phyloP scores from a whole-genome alignment of 2,888 invertebrate genomes.

The Andrena minutula region DNA sequence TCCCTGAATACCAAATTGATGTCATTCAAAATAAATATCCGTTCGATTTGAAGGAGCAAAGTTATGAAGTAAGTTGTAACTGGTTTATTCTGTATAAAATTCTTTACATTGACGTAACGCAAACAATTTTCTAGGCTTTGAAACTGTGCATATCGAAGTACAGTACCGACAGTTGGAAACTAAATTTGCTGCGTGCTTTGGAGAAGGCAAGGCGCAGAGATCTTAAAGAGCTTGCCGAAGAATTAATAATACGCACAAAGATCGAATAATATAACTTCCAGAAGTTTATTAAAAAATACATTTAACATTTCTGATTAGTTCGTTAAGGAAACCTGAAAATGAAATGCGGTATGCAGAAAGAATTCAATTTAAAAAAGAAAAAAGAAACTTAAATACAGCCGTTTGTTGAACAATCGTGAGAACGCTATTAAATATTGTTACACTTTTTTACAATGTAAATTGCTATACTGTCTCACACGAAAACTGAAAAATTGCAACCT shows the following conservation, averaged over 20 bases:
- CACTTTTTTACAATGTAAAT: slow-evolving; percentile 47
- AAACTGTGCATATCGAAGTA: slow-evolving; percentile 71
- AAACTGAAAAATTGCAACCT: slow-evolving; percentile 56
- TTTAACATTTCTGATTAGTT: slow-evolving; percentile 1
- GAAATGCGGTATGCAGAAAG: slow-evolving; percentile 32
- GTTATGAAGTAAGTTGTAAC: slow-evolving; percentile 68
- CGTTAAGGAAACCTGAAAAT: slow-evolving; percentile 13
- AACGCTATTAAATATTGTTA: slow-evolving; percentile 50
- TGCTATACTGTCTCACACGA: slow-evolving; percentile 61
- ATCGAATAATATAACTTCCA: slow-evolving; percentile 3
- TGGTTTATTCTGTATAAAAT: slow-evolving; percentile 29
- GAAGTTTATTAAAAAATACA: slow-evolving; percentile 18
- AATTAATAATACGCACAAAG: slow-evolving; percentile 41
- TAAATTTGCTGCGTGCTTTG: slow-evolving; percentile 76
- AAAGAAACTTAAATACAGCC: slow-evolving; percentile 52
- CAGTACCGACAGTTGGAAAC: slow-evolving; percentile 72
- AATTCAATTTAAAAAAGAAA: slow-evolving; percentile 41
- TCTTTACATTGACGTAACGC: slow-evolving; percentile 26
- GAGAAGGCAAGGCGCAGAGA: slow-evolving; percentile 78
- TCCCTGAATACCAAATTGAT: slow-evolving; percentile 78
- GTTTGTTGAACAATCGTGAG: slow-evolving; percentile 44
- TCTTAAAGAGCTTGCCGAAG: slow-evolving; percentile 73
- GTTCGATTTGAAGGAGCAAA: slow-evolving; percentile 72
- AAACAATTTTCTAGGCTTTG: slow-evolving; percentile 73
- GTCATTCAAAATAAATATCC: slow-evolving; percentile 71